A percentile compares a stretch with the other conserved stretches of the same genome.
phyloP scores from a whole-genome alignment of 2,888 invertebrate species.

The Axea sp. region DNA sequence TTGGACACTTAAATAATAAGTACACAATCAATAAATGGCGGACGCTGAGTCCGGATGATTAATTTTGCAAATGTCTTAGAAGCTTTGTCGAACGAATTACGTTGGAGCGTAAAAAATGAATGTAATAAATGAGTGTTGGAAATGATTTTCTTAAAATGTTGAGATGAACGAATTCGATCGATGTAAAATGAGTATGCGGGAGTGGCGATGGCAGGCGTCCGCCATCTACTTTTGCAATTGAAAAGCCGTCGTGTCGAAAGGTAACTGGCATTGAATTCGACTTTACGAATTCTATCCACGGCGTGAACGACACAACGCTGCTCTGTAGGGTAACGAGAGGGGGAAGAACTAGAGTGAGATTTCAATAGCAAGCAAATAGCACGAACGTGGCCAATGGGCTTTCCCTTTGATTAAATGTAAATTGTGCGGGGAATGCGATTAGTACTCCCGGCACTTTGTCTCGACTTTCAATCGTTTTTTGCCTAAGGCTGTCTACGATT shows the following conservation, averaged over 20 bases:
- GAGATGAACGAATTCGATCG: conserved; percentile 54
- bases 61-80: conserved; percentile 28
- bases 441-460: conserved; percentile 73
- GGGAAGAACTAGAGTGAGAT: conserved; percentile 66
- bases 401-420: conserved; percentile 79
- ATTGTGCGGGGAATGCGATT: conserved; percentile 78
- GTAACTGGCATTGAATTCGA: conserved; percentile 64
- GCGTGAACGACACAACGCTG: conserved; percentile 59
- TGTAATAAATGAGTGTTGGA: conserved; percentile 43
- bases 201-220: conserved; percentile 56
- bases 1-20: conserved; percentile 22
- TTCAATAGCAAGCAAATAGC: conserved; percentile 78
- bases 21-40: conserved; percentile 28
- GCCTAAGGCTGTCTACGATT: conserved; percentile 33
- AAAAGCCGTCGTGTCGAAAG: conserved; percentile 65
- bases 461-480: conserved; percentile 65
- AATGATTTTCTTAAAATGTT: conserved; percentile 48
- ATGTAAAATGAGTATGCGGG: conserved; percentile 59
- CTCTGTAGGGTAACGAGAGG: conserved; percentile 2
- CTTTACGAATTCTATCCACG: conserved; percentile 75
- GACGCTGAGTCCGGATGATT: conserved; percentile 28
- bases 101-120: conserved; percentile 39
- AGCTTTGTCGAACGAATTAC: conserved; percentile 31
- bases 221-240: conserved; percentile 50
- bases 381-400: conserved; percentile 76